These are phyloP conservation scores for Muntiacus reevesi DNA, from an alignment of 2,113 vertebrate genomes.

Conservation along the genomic window DNA sequence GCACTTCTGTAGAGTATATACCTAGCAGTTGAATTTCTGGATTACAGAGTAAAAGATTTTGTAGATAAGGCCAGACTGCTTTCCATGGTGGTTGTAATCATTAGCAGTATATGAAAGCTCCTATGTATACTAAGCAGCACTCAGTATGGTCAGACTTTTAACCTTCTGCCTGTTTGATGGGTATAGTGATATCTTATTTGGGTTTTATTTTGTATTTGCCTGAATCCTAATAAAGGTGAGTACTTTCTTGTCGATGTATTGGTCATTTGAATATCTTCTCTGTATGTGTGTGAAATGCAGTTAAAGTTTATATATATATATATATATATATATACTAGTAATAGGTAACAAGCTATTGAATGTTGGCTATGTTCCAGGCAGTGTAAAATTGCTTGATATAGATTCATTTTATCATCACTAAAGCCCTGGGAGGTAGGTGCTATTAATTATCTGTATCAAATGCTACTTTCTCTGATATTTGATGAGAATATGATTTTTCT, in stretches of 20 bases:
- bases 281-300: background rate
- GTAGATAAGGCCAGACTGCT: background rate
- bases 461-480: background rate
- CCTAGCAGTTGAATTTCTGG: background rate
- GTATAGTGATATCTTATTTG: background rate
- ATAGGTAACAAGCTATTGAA: background rate
- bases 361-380: background rate
- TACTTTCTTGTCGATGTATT: background rate
- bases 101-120: background rate
- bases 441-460: background rate
- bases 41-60: background rate
- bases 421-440: background rate
- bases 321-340: background rate
- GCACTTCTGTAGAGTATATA: background rate
- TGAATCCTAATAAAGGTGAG: background rate
- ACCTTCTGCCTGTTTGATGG: background rate
- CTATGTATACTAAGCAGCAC: background rate
- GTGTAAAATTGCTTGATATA: background rate
- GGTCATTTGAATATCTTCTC: background rate
- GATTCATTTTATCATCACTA: background rate
- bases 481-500: background rate
- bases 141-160: background rate
- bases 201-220: background rate
- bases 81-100: background rate
- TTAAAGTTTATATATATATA: background rate